phyloP scores from a whole-genome alignment of 2,113 vertebrate genomes.

The Corvus cornix region DNA sequence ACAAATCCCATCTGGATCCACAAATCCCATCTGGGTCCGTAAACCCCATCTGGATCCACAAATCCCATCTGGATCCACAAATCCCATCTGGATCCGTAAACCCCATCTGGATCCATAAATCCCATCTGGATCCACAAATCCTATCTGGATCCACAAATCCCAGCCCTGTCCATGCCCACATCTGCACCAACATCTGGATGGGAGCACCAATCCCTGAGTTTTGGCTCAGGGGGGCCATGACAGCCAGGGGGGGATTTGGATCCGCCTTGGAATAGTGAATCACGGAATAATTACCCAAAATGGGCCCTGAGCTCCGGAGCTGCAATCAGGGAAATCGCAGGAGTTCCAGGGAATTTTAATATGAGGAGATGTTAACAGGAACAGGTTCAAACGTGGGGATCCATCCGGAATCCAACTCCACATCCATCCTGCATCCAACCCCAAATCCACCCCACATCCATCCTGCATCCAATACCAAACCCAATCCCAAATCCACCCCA shows the following conservation, averaged over 20 bases:
- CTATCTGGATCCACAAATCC: too few species aligned
- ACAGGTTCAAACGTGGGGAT: not conserved
- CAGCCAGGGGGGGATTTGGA: fast-evolving
- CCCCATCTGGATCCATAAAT: not conserved
- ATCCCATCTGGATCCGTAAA: too few species aligned
- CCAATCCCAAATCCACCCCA: not conserved
- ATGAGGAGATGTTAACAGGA: fast-evolving
- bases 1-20: not conserved
- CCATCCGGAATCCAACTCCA: not conserved
- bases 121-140: not conserved
- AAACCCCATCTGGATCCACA: not conserved
- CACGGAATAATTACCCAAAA: not conserved
- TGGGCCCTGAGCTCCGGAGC: not conserved
- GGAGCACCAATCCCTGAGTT: not conserved
- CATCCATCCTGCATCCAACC: not conserved
- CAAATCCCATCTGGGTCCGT: not conserved
- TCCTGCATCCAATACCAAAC: too few species aligned
- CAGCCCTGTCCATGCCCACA: not conserved
- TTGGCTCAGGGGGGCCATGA: not conserved
- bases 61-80: too few species aligned
- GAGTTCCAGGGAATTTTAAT: not conserved
- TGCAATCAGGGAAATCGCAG: not conserved
- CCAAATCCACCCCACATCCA: not conserved
- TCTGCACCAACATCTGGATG: not conserved
- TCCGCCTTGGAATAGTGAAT: not conserved